Conservation (phyloP, 2,888 invertebrate genomes). For the Lucinisca nassula region DNA sequence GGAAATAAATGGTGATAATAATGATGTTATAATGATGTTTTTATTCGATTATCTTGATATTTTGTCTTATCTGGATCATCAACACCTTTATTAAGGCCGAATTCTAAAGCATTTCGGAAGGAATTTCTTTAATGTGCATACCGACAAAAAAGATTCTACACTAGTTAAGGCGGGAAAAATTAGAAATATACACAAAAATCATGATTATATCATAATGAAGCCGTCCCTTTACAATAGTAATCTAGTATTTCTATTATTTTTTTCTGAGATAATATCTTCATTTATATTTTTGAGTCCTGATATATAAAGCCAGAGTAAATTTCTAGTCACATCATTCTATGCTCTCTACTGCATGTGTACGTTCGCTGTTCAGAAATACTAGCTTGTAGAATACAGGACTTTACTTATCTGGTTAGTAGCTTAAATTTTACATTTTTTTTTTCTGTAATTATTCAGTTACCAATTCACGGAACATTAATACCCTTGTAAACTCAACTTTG, state of each 20-base stretch:
- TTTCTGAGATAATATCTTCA: neutral
- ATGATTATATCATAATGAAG: neutral
- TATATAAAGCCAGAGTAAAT: neutral
- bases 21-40: conserved; percentile 4
- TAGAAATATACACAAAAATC: neutral
- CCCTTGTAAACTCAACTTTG: too few relatives aligned
- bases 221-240: neutral
- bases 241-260: neutral
- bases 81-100: neutral
- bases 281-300: neutral
- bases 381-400: too few relatives aligned
- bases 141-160: neutral
- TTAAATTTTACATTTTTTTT: too few relatives aligned
- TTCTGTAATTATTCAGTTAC: too few relatives aligned
- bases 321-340: neutral
- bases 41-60: neutral
- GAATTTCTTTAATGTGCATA: neutral
- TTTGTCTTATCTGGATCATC: neutral
- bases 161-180: conserved; percentile 7
- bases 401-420: too few relatives aligned
- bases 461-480: too few relatives aligned
- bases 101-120: neutral
- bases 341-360: too few relatives aligned
- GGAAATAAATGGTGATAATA: neutral
- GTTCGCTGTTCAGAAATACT: too few relatives aligned